Base-by-base conservation (phyloP, 2,888 invertebrate genomes). In the Limenitis camilla region DNA sequence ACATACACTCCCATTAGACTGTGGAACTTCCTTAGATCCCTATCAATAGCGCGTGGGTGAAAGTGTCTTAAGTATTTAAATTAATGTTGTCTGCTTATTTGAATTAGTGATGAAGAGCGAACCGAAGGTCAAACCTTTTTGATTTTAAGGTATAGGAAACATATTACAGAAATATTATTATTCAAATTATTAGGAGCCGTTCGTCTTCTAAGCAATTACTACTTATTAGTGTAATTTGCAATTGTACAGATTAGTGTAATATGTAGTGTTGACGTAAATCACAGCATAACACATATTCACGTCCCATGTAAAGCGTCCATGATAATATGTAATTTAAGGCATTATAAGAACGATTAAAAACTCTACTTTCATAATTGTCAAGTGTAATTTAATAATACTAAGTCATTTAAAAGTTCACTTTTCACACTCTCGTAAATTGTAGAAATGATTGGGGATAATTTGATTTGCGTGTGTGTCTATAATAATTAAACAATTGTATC, bases 1-100 rank as follows among this genome's bases (percentile, higher is more conserved):
- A 59, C 61, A 53, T 58, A 54, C 53, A 59, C 66, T 83, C 80
- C 81, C 80, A 59, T 65, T 71, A 76, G 81, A 76, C 74, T 69
- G 66, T 57, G 63, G 30, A 46, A 57, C 60, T 58, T 63, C 63
- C 64, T 64, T 54, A 65, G 79, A 81, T 81, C 69, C 71, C 69
- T 77, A 81, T 79, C 76, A 61, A 64, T 59, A 60, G 62, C 62
- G 58, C 53, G 46, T 46, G 46, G 71, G 78, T 69, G 81, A 82
- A 82, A 82, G 81, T 78, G 68, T 75, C 49, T 40, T 19, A 19
- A 19, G 19, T 19, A 19, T 19, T 19, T 19, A 19, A 40, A 30
- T 45, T 28, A 40, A 32, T 33, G 28, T 11, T n/a, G 11, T 31
- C 43, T 9, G 38, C 30, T 39, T 44, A 39, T 28, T 41, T 35